Evolutionary conservation across 2,888 invertebrate genomes (phyloP).

Genomic region (Galerucella nymphaeae): DNA sequence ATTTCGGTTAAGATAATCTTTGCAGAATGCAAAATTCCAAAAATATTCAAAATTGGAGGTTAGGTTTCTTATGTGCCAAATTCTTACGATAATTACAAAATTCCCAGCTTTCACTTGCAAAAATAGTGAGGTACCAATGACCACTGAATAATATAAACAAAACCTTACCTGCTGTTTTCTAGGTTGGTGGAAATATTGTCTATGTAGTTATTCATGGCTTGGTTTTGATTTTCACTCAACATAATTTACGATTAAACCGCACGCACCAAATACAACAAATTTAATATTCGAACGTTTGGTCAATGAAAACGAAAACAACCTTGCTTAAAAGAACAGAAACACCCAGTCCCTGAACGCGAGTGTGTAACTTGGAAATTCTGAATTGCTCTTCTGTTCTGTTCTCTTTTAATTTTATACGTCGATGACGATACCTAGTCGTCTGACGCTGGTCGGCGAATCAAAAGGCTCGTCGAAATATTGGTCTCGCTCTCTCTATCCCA

Average conservation of each 20-base stretch:
- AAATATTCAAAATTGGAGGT: slow-evolving; percentile 6
- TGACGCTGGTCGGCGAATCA: slow-evolving; percentile 43
- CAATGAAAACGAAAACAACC: slow-evolving; percentile 38
- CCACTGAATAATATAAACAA: slow-evolving; percentile 37
- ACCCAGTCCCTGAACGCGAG: slow-evolving; percentile 39
- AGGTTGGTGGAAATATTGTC: slow-evolving; percentile 56
- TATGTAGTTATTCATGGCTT: slow-evolving; percentile 51
- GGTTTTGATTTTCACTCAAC: slow-evolving; percentile 41
- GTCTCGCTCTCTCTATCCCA: slow-evolving; percentile 32
- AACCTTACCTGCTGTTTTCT: slow-evolving; percentile 57
- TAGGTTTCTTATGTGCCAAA: slow-evolving; percentile 5
- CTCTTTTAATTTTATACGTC: slow-evolving; percentile 45
- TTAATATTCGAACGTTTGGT: slow-evolving; percentile 23
- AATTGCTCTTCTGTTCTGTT: slow-evolving; percentile 36
- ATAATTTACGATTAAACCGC: slow-evolving; percentile 23
- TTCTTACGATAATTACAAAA: slow-evolving; percentile 27
- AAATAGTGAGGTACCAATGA: slow-evolving; percentile 27
- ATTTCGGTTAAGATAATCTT: neutral
- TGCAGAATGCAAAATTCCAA: neutral
- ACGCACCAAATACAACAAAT: slow-evolving; percentile 30
- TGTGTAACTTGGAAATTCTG: slow-evolving; percentile 40
- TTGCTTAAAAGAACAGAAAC: slow-evolving; percentile 36
- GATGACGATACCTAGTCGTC: slow-evolving; percentile 45
- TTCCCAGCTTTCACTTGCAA: slow-evolving; percentile 39
- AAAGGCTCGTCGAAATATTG: slow-evolving; percentile 18